Evolutionary conservation across 1,140 invertebrate genomes (phyloP).

Genomic region (Neodiprion fabricii): DNA sequence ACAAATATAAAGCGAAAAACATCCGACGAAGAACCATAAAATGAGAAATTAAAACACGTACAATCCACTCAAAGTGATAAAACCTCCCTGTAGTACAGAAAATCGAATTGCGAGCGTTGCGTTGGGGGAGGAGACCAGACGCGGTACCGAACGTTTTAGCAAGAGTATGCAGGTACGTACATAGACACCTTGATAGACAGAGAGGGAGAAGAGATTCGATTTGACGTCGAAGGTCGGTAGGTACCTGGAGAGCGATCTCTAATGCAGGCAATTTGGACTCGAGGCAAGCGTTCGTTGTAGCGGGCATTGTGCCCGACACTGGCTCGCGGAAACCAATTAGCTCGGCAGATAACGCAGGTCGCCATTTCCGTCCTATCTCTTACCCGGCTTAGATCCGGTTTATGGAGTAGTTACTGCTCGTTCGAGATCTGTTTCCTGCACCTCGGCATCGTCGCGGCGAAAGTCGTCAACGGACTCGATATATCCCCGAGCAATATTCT

Average conservation of each 20-base stretch:
- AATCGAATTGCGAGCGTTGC: too few species aligned
- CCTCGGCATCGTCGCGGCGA: not conserved
- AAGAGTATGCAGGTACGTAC: too few species aligned
- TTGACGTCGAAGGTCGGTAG: not conserved
- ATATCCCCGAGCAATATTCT: not conserved
- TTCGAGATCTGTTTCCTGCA: not conserved
- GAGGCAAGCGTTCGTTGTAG: not conserved
- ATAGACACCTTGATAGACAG: too few species aligned
- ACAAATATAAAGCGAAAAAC: too few species aligned
- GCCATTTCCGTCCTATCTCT: not conserved
- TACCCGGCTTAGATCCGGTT: not conserved
- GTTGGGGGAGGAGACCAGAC: too few species aligned
- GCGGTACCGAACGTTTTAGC: too few species aligned
- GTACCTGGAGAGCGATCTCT: not conserved
- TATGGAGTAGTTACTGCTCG: conserved; percentile 4
- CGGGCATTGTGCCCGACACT: not conserved
- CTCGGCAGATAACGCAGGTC: not conserved
- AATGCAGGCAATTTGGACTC: conserved; percentile 1
- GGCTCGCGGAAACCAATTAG: conserved; percentile 3
- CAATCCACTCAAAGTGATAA: too few species aligned
- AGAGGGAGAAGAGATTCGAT: not conserved
- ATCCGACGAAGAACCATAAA: too few species aligned
- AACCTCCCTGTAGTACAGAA: too few species aligned
- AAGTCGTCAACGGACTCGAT: not conserved
- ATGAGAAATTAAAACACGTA: too few species aligned